A percentile compares a stretch with the other conserved stretches of the same genome.
Evolutionary conservation across 2,113 vertebrate species (phyloP).

Genomic region (Marcusenius ussheri): DNA sequence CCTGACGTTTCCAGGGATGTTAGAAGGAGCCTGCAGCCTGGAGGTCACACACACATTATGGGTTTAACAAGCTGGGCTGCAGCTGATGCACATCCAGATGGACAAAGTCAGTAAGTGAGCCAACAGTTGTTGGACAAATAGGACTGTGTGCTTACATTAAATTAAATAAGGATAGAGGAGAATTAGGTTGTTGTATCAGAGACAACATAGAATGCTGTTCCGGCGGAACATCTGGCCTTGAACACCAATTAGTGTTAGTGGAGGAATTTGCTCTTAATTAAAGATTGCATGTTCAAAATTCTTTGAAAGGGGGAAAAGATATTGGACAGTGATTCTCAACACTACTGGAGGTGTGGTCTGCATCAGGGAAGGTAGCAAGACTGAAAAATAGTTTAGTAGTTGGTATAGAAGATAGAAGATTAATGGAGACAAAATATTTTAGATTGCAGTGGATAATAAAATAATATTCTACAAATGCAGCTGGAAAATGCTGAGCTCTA

Average conservation of each 20-base stretch:
- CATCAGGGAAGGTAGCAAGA: not conserved
- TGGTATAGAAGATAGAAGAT: not conserved
- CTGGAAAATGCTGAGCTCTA: not conserved
- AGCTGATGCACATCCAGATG: not conserved
- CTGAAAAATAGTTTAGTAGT: not conserved
- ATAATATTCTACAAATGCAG: not conserved
- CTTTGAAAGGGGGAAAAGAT: not conserved
- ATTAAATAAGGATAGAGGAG: not conserved
- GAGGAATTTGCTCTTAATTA: not conserved
- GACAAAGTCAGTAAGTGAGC: not conserved
- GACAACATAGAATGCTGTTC: not conserved
- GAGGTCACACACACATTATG: not conserved
- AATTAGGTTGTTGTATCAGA: not conserved
- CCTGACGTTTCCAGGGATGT: not conserved
- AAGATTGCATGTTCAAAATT: not conserved
- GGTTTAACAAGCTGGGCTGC: not conserved
- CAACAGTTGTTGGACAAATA: not conserved
- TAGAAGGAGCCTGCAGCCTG: not conserved
- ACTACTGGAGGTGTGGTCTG: not conserved
- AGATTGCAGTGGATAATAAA: not conserved
- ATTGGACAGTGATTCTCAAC: not conserved
- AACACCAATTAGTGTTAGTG: not conserved
- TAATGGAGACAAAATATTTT: not conserved
- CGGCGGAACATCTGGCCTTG: not conserved
- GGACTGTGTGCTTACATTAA: not conserved